Base-by-base conservation (phyloP, 2,797 vertebrate genomes). In the Anabacerthia variegaticeps region DNA sequence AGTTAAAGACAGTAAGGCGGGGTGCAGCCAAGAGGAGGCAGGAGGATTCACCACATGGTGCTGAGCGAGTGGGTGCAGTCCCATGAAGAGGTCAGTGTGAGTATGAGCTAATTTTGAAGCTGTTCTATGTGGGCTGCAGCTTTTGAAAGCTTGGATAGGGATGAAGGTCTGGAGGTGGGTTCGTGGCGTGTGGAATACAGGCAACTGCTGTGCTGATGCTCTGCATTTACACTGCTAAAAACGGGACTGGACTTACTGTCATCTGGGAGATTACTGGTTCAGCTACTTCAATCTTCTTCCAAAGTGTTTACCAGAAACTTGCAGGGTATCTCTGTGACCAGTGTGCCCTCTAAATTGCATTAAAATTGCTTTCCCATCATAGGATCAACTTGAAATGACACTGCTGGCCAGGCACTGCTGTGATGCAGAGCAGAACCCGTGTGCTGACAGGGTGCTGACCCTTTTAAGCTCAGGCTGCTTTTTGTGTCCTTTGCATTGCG, bases 161-260 rank as follows among this genome's bases (percentile, higher is more conserved):
- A 55, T 48, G 59, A 32, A 23, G 62, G 68, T 61, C 26, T 10
- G 11, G 66, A 48, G 56, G 22, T 3, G 34, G 5, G 3, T 27
- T 59, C 1, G 0, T 3, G 34, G 4, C 1, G 1, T 0, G 8
- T 17, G 48, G 52, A 54, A 30, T 19, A 9, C 27, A 10, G 34
- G 62, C 1, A 6, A 6, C 36, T 44, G 59, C 54, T 18, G 43
- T 52, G 28, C 54, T 75, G 30, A 7, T 48, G n/a, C 30, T 39
- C 37, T n/a, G 17, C 0, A 1, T 6, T 2, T 2, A 5, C 20
- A 1, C 18, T 36, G 36, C 56, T 72, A 36, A 20, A 62, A 88
- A n/a, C 3, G 11, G 55, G 66, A 11, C 27, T 30, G 71, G 7
- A 51, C 22, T 55, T 12, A 1, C 30, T 34, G 39, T 77, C 0